Conservation (phyloP, 2,888 invertebrate genomes). For the Epistrophe grossulariae region DNA sequence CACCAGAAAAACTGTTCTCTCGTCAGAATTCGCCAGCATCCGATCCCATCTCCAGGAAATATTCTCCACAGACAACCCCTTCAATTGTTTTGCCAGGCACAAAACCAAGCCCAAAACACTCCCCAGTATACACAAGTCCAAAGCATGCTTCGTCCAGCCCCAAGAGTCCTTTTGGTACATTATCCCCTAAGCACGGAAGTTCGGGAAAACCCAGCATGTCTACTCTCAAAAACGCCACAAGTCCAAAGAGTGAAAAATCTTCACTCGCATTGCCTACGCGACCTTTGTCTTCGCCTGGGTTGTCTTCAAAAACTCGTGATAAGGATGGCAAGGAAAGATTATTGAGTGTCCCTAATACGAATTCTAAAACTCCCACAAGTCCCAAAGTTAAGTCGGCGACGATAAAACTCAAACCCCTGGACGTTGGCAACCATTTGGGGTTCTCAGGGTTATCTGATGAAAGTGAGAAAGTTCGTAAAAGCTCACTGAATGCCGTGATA, state of each 20-base stretch:
- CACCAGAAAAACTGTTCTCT: constrained; percentile 91
- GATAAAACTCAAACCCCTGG: constrained; percentile 65
- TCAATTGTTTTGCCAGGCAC: constrained; percentile 79
- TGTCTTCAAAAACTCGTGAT: constrained; percentile 81
- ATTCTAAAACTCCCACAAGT: constrained; percentile 59
- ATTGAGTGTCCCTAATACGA: constrained; percentile 38
- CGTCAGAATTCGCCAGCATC: constrained; percentile 85
- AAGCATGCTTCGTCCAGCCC: constrained; percentile 91
- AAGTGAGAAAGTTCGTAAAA: constrained; percentile 86
- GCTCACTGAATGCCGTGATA: constrained; percentile 92
- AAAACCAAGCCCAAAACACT: constrained; percentile 89
- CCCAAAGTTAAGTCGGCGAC: constrained; percentile 68
- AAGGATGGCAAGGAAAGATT: constrained; percentile 80
- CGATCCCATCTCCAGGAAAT: constrained; percentile 86
- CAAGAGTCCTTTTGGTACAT: constrained; percentile 89
- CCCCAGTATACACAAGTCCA: constrained; percentile 90
- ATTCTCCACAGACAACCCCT: constrained; percentile 86
- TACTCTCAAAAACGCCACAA: constrained; percentile 91
- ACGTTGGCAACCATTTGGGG: constrained; percentile 61
- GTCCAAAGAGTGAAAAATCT: constrained; percentile 86
- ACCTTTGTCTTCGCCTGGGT: constrained; percentile 51
- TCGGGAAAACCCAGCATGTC: constrained; percentile 96
- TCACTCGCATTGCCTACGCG: constrained; percentile 79
- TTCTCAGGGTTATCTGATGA: constrained; percentile 48
- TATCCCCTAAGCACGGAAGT: constrained; percentile 90